Evolutionary conservation across 2,113 vertebrate genomes (phyloP), one percentile per base, ranked within the genome.

Genomic region (Epinephelus fuscoguttatus): DNA sequence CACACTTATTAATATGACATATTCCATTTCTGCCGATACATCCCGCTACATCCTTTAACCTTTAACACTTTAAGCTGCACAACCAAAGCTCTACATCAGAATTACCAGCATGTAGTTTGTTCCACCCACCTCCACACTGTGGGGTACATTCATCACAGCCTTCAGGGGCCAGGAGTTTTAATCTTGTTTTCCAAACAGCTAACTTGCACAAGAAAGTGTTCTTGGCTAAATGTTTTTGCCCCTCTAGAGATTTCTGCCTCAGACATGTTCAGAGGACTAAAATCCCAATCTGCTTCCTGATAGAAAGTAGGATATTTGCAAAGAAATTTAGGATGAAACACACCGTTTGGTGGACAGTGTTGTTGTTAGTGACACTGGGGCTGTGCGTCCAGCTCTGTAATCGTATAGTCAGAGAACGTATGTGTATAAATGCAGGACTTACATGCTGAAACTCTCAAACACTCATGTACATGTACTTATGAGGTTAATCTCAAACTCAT

Each of bases 301-400:
- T 19, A 21, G 15, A 55, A 19, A 42, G 25, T 6, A 25, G 23
- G 15, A 1, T 1, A 19, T 62, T 60, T 23, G 17, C 9, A 27
- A 13, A 59, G 23, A 42, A 47, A 4, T 21, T 3, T 6, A 33
- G 11, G n/a, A 55, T 30, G 78, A 85, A 67, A 61, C 3, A 37
- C 71, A 80, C 71, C 71, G 18, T 80, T 66, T 53, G 52, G 71
- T 80, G 78, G 17, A 50, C 6, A 10, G 66, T 62, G n/a, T 53
- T 21, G 13, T 55, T n/a, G 13, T 12, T 64, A 23, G 25, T 12
- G 60, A 70, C 52, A 33, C 11, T 19, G n/a, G 4, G 18, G 19
- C 53, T 52, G 21, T 7, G 33, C 21, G 4, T 61, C 47, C 55
- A 72, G 37, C 33, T 70, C 21, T 76, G 1, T 19, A 21, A 23